Conservation (phyloP, 2,113 vertebrate genomes). For the Meles meles region DNA sequence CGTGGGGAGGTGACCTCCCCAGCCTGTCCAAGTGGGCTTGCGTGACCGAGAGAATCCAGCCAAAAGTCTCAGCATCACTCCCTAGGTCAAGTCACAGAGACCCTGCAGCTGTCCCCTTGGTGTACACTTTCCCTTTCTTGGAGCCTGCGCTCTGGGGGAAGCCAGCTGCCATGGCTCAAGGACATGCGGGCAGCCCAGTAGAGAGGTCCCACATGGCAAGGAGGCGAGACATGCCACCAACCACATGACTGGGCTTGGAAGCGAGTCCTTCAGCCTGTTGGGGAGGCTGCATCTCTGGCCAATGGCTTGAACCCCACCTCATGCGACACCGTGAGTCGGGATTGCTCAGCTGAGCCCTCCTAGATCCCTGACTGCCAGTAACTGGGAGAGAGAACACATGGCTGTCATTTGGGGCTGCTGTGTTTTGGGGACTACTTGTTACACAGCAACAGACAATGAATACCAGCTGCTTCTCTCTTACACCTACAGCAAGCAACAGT, state of each 20-base stretch:
- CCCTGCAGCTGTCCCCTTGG: neutral
- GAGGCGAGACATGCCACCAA: no score
- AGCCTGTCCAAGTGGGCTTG: neutral
- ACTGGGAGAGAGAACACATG: no score
- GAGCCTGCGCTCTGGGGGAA: neutral
- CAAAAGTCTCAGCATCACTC: neutral
- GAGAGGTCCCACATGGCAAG: neutral
- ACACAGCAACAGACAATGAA: rapidly evolving
- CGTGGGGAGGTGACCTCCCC: neutral
- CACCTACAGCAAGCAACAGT: no score
- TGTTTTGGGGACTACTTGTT: neutral
- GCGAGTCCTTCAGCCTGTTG: neutral
- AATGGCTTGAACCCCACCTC: neutral
- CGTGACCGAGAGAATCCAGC: neutral
- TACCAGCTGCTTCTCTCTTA: neutral
- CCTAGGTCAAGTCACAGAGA: neutral
- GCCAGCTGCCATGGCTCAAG: neutral
- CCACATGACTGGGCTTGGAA: neutral
- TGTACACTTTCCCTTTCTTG: neutral
- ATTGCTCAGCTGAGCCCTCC: neutral
- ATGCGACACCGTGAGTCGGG: neutral
- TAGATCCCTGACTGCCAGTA: neutral
- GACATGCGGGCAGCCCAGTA: rapidly evolving
- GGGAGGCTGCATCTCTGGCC: neutral
- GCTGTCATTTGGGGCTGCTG: neutral